Base-by-base conservation (phyloP, 2,113 vertebrate genomes). In the Aptenodytes forsteri region DNA sequence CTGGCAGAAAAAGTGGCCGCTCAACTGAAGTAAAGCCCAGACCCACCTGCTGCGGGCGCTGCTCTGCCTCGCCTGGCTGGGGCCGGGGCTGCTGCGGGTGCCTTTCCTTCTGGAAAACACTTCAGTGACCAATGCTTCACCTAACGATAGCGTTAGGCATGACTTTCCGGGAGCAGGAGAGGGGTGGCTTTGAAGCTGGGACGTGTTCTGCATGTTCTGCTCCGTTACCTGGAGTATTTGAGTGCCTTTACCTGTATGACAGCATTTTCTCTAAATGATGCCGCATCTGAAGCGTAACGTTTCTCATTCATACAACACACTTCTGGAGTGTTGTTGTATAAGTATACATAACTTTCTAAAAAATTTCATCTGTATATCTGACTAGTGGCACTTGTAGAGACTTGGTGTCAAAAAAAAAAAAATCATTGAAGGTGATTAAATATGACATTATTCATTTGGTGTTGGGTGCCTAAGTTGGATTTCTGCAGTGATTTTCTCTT, bases 1-100 rank as follows among this genome's bases (percentile, higher is more conserved):
- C 47, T 83, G 83, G 80, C 69, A 87, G 42, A 70, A 87, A 78
- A 55, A 52, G 66, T 44, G 59, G 76, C 78, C 13, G 7, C 38
- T 89, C 23, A n/a, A 67, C 71, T 94, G 50, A 18, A 44, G 83
- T 42, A 71, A 55, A 84, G 91, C 93, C 96, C 85, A 55, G 85
- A 96, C 91, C 96, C 93, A 89, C 95, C 97, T 97, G 97, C 94
- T 89, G 92, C 88, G 89, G 94, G 81, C 67, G 52, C 92, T 88
- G 95, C 89, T 78, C 96, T 95, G 94, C 92, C 83, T 96, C 89
- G 72, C 78, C 5, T 16, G 23, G 55, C 93, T 9, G 82, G 69
- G 66, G 56, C 84, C 27, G 72, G n/a, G 91, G 91, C 54, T 47
- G 87, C 83, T 52, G 83, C 72, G 52, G 81, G 84, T 80, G 44